A percentile compares a stretch with the other conserved stretches of the same genome.
These are phyloP conservation scores for Pholis gunnellus DNA, from an alignment of 2,113 vertebrate species.

Conservation along the genomic window DNA sequence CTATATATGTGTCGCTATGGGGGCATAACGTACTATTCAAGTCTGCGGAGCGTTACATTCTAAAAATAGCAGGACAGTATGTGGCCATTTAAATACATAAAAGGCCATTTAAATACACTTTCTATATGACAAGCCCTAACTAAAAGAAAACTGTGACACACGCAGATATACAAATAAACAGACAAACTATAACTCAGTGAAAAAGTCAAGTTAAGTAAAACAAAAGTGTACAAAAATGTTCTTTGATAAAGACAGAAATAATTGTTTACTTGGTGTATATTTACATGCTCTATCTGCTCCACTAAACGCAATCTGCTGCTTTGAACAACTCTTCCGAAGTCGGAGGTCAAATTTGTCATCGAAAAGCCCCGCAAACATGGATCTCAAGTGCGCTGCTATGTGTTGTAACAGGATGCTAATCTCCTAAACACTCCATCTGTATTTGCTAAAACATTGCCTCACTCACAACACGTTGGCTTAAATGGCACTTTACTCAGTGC, in stretches of 20 bases:
- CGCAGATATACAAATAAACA: background rate
- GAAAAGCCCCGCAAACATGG: conserved; percentile 69
- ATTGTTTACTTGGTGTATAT: conserved; percentile 51
- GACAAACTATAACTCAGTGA: conserved; percentile 1
- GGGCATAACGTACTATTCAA: background rate
- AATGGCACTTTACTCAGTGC: conserved; percentile 50
- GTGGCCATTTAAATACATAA: conserved; percentile 8
- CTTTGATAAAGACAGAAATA: conserved; percentile 4
- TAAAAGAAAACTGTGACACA: background rate
- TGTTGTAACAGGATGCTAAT: conserved; percentile 78
- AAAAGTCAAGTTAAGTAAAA: conserved; percentile 18
- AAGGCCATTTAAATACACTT: conserved; percentile 12
- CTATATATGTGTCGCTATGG: background rate
- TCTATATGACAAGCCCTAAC: background rate
- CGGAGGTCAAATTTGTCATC: conserved; percentile 65
- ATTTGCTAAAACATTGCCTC: conserved; percentile 77
- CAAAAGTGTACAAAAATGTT: conserved; percentile 34
- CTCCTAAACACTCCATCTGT: conserved; percentile 74
- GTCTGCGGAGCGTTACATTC: background rate
- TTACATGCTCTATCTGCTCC: conserved; percentile 50
- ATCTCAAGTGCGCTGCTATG: conserved; percentile 56
- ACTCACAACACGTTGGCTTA: conserved; percentile 64
- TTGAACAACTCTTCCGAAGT: conserved; percentile 65
- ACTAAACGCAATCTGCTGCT: conserved; percentile 61
- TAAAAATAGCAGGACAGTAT: conserved; percentile 33